These are phyloP conservation scores for Gandaritis pyraliata DNA, from an alignment of 2,888 invertebrate species.

Conservation along the genomic window DNA sequence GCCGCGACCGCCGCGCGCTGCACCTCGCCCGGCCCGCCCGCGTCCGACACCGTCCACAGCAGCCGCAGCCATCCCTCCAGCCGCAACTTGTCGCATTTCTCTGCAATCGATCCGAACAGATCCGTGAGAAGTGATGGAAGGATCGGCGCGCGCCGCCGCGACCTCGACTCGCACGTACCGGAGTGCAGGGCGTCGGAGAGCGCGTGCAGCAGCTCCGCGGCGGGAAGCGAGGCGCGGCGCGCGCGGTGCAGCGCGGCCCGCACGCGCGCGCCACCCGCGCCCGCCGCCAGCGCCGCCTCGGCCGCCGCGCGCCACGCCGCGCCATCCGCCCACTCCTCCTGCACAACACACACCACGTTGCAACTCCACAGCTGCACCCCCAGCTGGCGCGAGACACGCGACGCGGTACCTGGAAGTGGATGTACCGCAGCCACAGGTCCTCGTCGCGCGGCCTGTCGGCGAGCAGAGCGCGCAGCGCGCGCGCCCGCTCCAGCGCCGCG, in stretches of 20 bases:
- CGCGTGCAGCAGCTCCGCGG: constrained; percentile 27
- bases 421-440: constrained; percentile 61
- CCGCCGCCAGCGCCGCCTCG: constrained; percentile 38
- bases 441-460: constrained; percentile 54
- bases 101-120: background rate
- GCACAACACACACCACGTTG: too few species aligned
- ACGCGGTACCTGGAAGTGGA: constrained; percentile 54
- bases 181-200: constrained; percentile 16
- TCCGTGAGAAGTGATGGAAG: background rate
- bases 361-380: background rate
- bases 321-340: constrained; percentile 43
- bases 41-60: constrained; percentile 44
- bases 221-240: constrained; percentile 38
- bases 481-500: constrained; percentile 51
- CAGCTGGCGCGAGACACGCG: background rate
- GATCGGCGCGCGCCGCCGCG: background rate
- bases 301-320: constrained; percentile 22
- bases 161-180: constrained; percentile 26
- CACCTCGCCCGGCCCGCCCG: constrained; percentile 42
- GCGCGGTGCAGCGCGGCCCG: constrained; percentile 46
- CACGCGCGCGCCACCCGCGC: constrained; percentile 36
- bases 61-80: constrained; percentile 58
- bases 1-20: constrained; percentile 45
- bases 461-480: constrained; percentile 56
- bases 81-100: constrained; percentile 39